These are phyloP conservation scores for Pardalotus punctatus DNA, from an alignment of 2,113 vertebrate genomes.

Conservation along the genomic window DNA sequence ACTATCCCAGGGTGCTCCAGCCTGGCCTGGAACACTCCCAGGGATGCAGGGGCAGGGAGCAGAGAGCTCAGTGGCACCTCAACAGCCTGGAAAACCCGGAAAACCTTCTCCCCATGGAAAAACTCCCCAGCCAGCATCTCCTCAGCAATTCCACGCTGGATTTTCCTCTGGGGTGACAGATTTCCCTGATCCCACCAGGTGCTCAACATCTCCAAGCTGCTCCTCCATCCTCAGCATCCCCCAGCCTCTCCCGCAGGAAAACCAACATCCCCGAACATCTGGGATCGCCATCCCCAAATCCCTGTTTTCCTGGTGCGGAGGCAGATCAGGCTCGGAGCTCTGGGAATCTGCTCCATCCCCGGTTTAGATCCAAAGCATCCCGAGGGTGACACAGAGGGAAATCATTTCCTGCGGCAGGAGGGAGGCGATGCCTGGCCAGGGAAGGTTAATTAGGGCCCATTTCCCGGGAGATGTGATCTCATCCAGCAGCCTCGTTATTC, in stretches of 20 bases:
- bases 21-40: background rate
- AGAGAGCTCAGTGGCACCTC: background rate
- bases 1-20: background rate
- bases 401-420: background rate
- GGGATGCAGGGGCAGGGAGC: background rate
- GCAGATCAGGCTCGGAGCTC: background rate
- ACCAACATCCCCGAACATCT: background rate
- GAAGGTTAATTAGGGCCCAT: background rate
- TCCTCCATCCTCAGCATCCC: background rate
- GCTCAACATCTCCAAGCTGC: background rate
- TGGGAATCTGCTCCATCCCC: background rate
- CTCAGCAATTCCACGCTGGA: background rate
- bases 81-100: too few species aligned
- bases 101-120: background rate
- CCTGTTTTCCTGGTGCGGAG: background rate
- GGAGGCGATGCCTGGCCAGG: background rate
- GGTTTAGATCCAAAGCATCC: background rate
- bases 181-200: background rate
- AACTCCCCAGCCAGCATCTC: too few species aligned
- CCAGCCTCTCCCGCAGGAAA: rapidly evolving
- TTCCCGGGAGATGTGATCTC: background rate
- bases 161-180: rapidly evolving
- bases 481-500: background rate
- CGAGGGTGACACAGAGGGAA: background rate
- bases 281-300: background rate